Evolutionary conservation across 2,797 vertebrate genomes (phyloP).

Genomic region (Agapornis canus): DNA sequence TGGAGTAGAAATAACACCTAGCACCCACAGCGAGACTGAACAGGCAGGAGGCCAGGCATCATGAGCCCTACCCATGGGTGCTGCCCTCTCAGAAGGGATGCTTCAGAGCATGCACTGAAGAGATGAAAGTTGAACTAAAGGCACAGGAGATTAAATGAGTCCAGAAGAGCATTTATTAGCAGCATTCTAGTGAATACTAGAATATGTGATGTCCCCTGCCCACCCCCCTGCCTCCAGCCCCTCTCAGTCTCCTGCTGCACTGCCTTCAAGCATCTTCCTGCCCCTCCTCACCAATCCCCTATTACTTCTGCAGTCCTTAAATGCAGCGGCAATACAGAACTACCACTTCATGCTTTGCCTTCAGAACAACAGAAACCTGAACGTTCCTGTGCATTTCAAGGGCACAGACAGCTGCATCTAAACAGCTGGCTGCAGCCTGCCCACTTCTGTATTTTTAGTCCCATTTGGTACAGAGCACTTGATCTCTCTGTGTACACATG

Average conservation of each 20-base stretch:
- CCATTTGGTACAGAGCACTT: neutral
- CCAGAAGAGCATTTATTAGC: neutral
- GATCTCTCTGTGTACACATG: rapidly evolving
- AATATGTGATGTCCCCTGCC: neutral
- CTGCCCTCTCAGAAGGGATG: neutral
- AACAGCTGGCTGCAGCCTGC: neutral
- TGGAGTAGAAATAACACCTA: rapidly evolving
- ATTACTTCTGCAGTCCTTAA: rapidly evolving
- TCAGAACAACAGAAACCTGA: neutral
- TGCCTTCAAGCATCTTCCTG: neutral
- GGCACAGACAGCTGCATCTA: rapidly evolving
- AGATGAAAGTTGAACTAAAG: neutral
- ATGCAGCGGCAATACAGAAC: neutral
- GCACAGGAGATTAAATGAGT: neutral
- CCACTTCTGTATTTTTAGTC: neutral
- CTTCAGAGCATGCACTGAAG: neutral
- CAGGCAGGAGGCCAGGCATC: neutral
- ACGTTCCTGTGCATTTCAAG: neutral
- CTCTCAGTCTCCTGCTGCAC: neutral
- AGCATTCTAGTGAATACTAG: neutral
- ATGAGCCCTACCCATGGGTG: rapidly evolving
- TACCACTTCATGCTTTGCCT: neutral
- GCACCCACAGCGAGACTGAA: rapidly evolving
- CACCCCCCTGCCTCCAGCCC: neutral
- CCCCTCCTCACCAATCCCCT: neutral